phyloP scores from a whole-genome alignment of 1,140 invertebrate species.

The Scaptomyza hsui region DNA sequence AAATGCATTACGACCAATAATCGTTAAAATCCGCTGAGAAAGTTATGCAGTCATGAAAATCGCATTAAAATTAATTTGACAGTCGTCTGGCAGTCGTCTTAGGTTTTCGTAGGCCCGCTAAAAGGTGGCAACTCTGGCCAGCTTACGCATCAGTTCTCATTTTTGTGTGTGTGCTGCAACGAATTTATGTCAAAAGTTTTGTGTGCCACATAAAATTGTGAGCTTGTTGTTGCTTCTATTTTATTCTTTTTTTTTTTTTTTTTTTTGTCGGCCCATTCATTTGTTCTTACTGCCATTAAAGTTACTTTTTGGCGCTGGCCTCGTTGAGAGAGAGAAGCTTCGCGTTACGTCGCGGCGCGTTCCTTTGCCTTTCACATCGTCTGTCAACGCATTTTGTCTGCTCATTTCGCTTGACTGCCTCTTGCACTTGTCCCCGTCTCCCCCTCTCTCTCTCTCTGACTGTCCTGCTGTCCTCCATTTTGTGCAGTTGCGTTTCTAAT shows the following conservation, averaged over 20 bases:
- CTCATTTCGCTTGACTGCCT: slow-evolving; percentile 76
- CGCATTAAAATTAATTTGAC: slow-evolving; percentile 82
- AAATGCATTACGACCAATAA: slow-evolving; percentile 67
- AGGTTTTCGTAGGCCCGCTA: slow-evolving; percentile 40
- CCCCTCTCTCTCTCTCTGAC: neutral
- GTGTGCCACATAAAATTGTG: slow-evolving; percentile 52
- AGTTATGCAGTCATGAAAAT: slow-evolving; percentile 77
- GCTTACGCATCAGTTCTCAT: slow-evolving; percentile 69
- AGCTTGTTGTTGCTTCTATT: slow-evolving; percentile 39
- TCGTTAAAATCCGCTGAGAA: slow-evolving; percentile 68
- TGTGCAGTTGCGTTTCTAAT: slow-evolving; percentile 74
- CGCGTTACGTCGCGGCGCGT: slow-evolving; percentile 4
- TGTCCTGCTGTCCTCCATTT: slow-evolving; percentile 33
- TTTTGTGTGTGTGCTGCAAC: slow-evolving; percentile 34
- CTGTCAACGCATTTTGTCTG: slow-evolving; percentile 76
- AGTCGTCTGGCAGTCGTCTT: slow-evolving; percentile 61
- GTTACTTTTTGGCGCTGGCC: slow-evolving; percentile 73
- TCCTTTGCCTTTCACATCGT: slow-evolving; percentile 26
- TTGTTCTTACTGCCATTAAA: slow-evolving; percentile 66
- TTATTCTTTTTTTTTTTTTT: slow-evolving; percentile 22
- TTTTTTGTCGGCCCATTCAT: slow-evolving; percentile 28
- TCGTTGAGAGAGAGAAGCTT: slow-evolving; percentile 40
- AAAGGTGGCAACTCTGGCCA: slow-evolving; percentile 60
- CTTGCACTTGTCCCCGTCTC: neutral
- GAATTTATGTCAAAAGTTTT: slow-evolving; percentile 81